Percentiles rank a stretch among this genome's conserved stretches.
Conservation (phyloP, 1,140 invertebrate genomes). For the Coptotermes formosanus region DNA sequence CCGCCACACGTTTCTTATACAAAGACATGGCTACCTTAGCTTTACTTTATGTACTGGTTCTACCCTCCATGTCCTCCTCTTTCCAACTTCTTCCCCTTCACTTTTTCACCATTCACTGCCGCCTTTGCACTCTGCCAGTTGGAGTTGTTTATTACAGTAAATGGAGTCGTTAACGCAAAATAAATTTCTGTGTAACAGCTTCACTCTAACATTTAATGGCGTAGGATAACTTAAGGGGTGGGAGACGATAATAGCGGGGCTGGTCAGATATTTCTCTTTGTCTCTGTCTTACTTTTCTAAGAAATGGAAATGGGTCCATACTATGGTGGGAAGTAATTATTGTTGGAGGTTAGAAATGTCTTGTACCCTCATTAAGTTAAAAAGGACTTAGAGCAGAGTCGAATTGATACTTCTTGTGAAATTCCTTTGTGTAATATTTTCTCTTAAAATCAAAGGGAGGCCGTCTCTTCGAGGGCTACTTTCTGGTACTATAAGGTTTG, state of each 20-base stretch:
- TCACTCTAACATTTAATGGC: slow-evolving; percentile 19
- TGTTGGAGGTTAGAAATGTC: background rate
- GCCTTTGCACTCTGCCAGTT: background rate
- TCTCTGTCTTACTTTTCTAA: background rate
- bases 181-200: slow-evolving; percentile 17
- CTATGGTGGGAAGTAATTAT: background rate
- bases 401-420: background rate
- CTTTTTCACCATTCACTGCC: background rate
- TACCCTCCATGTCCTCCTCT: background rate
- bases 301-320: background rate
- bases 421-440: background rate
- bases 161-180: slow-evolving; percentile 11
- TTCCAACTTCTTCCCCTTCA: background rate
- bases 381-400: background rate
- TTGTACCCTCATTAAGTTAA: background rate
- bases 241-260: background rate
- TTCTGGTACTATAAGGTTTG: background rate
- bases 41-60: slow-evolving; percentile 2
- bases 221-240: background rate
- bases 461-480: background rate
- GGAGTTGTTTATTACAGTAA: slow-evolving; percentile 8
- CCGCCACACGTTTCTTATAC: background rate
- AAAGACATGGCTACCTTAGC: background rate
- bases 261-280: background rate
- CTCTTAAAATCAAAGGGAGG: background rate